These are phyloP conservation scores for Micromys minutus DNA, from an alignment of 2,113 vertebrate genomes.

Conservation along the genomic window DNA sequence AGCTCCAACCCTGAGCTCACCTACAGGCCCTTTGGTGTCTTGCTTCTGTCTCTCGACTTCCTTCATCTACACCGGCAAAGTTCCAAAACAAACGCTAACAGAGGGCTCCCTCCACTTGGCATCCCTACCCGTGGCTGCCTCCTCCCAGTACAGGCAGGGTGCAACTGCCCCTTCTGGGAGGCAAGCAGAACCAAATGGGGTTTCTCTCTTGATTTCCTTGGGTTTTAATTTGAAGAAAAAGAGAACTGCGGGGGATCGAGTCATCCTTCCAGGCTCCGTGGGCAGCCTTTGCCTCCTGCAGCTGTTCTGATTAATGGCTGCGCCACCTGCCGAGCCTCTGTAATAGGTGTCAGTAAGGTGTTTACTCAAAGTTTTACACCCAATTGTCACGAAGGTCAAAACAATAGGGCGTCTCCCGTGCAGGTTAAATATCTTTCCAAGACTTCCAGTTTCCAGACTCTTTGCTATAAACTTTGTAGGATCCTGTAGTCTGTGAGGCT, in stretches of 20 bases:
- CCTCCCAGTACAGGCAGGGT: neutral
- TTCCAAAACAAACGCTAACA: neutral
- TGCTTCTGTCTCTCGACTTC: too few relatives aligned
- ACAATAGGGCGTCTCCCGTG: conserved; percentile 68
- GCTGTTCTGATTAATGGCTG: conserved; percentile 74
- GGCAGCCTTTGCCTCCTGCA: conserved; percentile 46
- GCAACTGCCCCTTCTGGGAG: conserved; percentile 24
- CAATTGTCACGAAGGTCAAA: conserved; percentile 77
- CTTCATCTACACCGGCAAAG: neutral
- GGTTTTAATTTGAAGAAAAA: conserved; percentile 78
- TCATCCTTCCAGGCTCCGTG: conserved; percentile 54
- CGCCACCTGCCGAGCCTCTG: conserved; percentile 9
- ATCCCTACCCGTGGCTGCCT: neutral
- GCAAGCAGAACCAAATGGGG: conserved; percentile 50
- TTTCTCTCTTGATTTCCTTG: conserved; percentile 66
- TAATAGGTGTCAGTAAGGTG: conserved; percentile 79
- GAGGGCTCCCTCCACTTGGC: neutral
- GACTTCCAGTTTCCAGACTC: neutral
- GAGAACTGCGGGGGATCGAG: conserved; percentile 71
- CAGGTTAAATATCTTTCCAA: conserved; percentile 73
- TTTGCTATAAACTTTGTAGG: neutral
- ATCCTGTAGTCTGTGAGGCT: neutral
- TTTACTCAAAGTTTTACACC: conserved; percentile 77
- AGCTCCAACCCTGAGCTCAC: neutral
- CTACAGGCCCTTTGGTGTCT: neutral